Evolutionary conservation across 2,888 invertebrate species (phyloP).

Genomic region (Microctonus hyperodae): DNA sequence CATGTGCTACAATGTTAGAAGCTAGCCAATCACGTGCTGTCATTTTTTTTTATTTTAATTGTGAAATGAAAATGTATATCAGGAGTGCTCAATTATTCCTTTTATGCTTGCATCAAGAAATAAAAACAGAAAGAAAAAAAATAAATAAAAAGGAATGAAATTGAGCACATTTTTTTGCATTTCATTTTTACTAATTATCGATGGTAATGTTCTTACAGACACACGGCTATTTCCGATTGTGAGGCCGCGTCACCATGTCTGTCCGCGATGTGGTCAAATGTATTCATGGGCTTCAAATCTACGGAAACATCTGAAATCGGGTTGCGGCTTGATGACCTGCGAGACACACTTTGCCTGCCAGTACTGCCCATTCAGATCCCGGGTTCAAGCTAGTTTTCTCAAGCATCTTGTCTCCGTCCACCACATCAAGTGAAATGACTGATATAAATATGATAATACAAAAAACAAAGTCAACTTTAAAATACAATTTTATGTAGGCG

Average conservation of each 20-base stretch:
- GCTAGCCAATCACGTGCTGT: slow-evolving; percentile 39
- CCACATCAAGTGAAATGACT: slow-evolving; percentile 56
- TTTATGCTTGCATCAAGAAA: background rate
- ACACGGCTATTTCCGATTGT: slow-evolving; percentile 60
- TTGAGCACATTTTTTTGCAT: slow-evolving; percentile 24
- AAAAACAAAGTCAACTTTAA: slow-evolving; percentile 4
- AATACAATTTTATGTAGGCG: slow-evolving; percentile 8
- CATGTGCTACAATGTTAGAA: slow-evolving; percentile 56
- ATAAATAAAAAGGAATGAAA: background rate
- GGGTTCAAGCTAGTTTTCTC: slow-evolving; percentile 61
- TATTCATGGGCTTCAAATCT: slow-evolving; percentile 63
- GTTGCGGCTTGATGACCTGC: slow-evolving; percentile 61
- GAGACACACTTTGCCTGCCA: slow-evolving; percentile 64
- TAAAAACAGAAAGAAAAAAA: background rate
- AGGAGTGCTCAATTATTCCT: background rate
- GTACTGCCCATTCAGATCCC: slow-evolving; percentile 63
- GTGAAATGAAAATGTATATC: background rate
- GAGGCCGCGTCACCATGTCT: slow-evolving; percentile 59
- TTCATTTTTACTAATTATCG: slow-evolving; percentile 31
- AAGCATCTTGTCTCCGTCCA: slow-evolving; percentile 61
- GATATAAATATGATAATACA: slow-evolving; percentile 1
- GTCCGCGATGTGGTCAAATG: slow-evolving; percentile 62
- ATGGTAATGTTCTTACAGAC: slow-evolving; percentile 52
- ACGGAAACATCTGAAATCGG: slow-evolving; percentile 61
- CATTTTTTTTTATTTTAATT: slow-evolving; percentile 37